Base-by-base conservation (phyloP, 2,113 vertebrate genomes). In the Pipa parva region DNA sequence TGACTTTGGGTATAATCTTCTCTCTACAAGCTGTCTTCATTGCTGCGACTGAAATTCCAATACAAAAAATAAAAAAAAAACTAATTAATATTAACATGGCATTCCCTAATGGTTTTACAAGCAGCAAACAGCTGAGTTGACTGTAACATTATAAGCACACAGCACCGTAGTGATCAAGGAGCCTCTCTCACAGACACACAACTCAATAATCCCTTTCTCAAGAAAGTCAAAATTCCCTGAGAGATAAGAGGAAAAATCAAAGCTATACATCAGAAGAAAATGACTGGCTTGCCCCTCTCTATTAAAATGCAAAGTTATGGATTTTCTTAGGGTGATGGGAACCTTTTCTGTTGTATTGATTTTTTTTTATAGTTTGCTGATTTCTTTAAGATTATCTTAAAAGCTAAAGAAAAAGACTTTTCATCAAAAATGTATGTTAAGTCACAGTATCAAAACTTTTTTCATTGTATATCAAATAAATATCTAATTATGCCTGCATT, bases 71-170 rank as follows among this genome's bases (percentile, higher is more conserved):
- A n/a, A n/a, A n/a, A 88, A 87, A 90, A 92, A 92, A 90, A 88
- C 92, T 90, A 93, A 92, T 96, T 92, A 93, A 92, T 93, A 91
- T 89, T 83, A 85, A 84, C 84, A 87, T 88, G 87, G 86, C 81
- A 81, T 85, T 86, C 84, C 83, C 88, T 76, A 76, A 79, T 83
- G 87, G 85, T 85, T 81, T 84, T 78, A 80, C 77, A 75, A 74
- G 78, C 83, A 86, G 81, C 54, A 81, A 78, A 82, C 85, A 83
- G 83, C 87, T 80, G 84, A 88, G 79, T 81, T 84, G 79, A 81
- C 85, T 78, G 76, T 83, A 87, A 77, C 86, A 50, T 84, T 86
- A 89, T 89, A 89, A 84, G 84, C 83, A 85, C 77, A 79, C 84
- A 82, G 81, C 81, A 87, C 90, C 86, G 88, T 86, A 90, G 85